Evolutionary conservation across 2,888 invertebrate genomes (phyloP).

Genomic region (Liopterus haemorrhoidalis): DNA sequence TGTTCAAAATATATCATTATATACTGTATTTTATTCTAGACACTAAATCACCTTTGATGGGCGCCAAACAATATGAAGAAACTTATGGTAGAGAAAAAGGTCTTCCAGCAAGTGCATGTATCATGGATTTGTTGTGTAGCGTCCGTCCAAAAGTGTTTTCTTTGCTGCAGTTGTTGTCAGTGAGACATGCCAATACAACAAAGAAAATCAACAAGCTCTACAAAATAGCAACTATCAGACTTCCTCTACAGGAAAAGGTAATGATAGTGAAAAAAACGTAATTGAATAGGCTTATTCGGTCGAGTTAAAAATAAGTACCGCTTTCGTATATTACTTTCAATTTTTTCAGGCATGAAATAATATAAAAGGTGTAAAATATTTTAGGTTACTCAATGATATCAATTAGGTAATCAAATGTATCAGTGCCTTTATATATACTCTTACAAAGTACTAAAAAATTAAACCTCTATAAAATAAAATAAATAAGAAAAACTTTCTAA

Average conservation of each 20-base stretch:
- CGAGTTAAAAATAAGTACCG: no score
- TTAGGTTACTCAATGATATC: no score
- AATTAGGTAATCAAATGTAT: no score
- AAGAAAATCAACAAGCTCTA: conserved; percentile 43
- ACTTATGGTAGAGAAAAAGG: conserved; percentile 36
- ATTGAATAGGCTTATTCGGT: no score
- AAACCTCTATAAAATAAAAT: no score
- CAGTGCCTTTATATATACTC: no score
- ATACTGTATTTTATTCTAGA: conserved; percentile 34
- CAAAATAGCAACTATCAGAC: conserved; percentile 38
- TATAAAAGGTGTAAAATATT: no score
- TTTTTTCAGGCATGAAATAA: no score
- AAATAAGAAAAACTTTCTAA: no score
- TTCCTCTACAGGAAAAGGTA: conserved; percentile 42
- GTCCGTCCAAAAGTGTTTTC: conserved; percentile 48
- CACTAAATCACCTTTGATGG: conserved; percentile 43
- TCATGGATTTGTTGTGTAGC: conserved; percentile 44
- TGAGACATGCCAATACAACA: conserved; percentile 38
- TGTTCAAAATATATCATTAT: background rate
- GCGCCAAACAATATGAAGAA: conserved; percentile 41
- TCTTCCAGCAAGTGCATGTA: conserved; percentile 38
- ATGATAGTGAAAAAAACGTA: no score
- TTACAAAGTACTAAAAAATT: no score
- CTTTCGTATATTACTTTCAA: no score
- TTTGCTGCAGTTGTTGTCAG: conserved; percentile 42